Evolutionary conservation across 2,797 vertebrate genomes (phyloP).

Genomic region (Pitangus sulphuratus): DNA sequence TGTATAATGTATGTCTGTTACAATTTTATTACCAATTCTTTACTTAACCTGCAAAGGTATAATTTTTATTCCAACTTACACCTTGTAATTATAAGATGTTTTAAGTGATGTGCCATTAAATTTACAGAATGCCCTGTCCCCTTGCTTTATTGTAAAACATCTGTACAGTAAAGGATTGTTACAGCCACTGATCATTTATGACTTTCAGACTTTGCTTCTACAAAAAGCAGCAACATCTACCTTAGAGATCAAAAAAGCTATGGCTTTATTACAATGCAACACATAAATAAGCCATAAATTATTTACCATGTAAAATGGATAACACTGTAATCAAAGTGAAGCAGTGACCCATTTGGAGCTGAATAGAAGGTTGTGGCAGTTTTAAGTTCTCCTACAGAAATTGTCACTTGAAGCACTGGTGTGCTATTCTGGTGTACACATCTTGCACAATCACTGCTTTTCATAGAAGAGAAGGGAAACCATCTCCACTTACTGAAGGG

Average conservation of each 20-base stretch:
- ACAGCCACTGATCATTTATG: background rate
- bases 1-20: constrained; percentile 63
- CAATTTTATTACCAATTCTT: constrained; percentile 61
- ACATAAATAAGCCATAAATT: background rate
- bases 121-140: background rate
- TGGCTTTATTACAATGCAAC: background rate
- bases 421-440: background rate
- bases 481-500: background rate
- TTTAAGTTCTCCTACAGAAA: background rate
- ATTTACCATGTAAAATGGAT: background rate
- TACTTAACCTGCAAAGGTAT: constrained; percentile 43
- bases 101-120: constrained; percentile 4
- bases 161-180: background rate
- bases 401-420: background rate
- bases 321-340: background rate
- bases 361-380: background rate
- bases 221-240: background rate
- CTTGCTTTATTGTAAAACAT: constrained; percentile 16
- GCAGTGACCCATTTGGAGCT: background rate
- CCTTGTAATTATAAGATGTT: constrained; percentile 17
- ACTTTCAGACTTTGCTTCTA: background rate
- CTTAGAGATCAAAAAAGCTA: background rate
- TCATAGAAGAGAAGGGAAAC: background rate
- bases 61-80: constrained; percentile 48
- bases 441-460: background rate